Base-by-base conservation (phyloP, 2,113 vertebrate genomes). In the Crocuta crocuta region DNA sequence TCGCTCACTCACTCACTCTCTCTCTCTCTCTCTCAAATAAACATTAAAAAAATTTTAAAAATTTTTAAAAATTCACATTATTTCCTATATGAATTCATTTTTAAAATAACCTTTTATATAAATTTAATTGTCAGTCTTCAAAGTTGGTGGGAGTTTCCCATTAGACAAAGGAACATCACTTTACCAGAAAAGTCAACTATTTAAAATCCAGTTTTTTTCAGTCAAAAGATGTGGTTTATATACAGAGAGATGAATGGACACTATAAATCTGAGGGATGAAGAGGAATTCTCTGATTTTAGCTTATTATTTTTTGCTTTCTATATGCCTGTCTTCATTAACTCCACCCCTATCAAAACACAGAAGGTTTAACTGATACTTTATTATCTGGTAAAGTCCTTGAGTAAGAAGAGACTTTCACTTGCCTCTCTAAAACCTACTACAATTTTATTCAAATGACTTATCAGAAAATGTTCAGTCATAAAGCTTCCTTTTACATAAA, bases 41-140 rank as follows among this genome's bases (percentile, higher is more conserved):
- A 61, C 7, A 61, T 61, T 61, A 8, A 17, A 17, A 55, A 55
- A 55, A 50, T 2, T 58, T 58, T 58, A 7, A 58, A 55, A 58
- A 58, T 7, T 21, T 21, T 21, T 2, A 21, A 58, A 58, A 58
- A 58, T 58, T 74, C 45, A 82, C 88, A 74, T 35, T 78, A 78
- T 71, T 85, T 84, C 53, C 66, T 88, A 92, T 21, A 39, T 28
- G 26, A 82, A 24, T 43, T 83, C 76, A 53, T 88, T 87, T 96
- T 71, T 33, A 88, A 96, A 94, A 92, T 94, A 95, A 82, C 28
- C 13, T 16, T 63, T 63, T 50, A 23, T 95, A 88, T 76, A 48
- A 68, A 70, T 78, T 95, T 78, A 83, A 50, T 92, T 78, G 53
- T 89, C 70, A 82, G 50, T 0, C 39, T 89, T 92, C 58, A 43